A percentile compares a stretch with the other conserved stretches of the same genome.
Evolutionary conservation across 2,888 invertebrate species (phyloP).

Genomic region (Campaea margaritaria): DNA sequence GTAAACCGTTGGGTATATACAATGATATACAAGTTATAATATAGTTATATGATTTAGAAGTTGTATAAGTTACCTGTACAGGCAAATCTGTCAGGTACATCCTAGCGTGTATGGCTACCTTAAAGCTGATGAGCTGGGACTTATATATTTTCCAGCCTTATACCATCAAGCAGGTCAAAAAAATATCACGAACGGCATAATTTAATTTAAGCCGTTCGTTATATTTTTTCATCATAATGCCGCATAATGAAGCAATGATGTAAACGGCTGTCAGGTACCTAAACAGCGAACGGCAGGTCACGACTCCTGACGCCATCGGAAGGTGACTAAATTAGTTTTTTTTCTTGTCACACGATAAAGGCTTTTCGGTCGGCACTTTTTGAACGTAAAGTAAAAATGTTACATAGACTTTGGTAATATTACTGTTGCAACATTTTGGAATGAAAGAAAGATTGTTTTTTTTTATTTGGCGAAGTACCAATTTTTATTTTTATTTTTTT

Average conservation of each 20-base stretch:
- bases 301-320: constrained; percentile 50
- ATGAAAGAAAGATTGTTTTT: no score
- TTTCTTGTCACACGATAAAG: constrained; percentile 28
- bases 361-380: constrained; percentile 2
- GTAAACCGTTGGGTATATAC: no score
- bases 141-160: not conserved
- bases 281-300: constrained; percentile 45
- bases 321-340: constrained; percentile 28
- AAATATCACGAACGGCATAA: not conserved
- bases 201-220: no score
- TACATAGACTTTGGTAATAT: not conserved
- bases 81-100: no score
- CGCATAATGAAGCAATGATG: constrained; percentile 34
- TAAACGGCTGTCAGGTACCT: constrained; percentile 22
- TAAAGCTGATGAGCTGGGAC: not conserved
- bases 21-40: no score
- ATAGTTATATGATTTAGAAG: no score
- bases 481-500: no score
- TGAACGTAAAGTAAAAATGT: constrained; percentile 2
- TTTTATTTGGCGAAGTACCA: no score
- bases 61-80: no score
- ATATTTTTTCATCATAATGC: no score
- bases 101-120: no score
- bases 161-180: not conserved
- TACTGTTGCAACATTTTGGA: no score